Percentiles rank a stretch among this genome's conserved stretches.
phyloP scores from a whole-genome alignment of 2,888 invertebrate species.

The Synanthedon vespiformis region DNA sequence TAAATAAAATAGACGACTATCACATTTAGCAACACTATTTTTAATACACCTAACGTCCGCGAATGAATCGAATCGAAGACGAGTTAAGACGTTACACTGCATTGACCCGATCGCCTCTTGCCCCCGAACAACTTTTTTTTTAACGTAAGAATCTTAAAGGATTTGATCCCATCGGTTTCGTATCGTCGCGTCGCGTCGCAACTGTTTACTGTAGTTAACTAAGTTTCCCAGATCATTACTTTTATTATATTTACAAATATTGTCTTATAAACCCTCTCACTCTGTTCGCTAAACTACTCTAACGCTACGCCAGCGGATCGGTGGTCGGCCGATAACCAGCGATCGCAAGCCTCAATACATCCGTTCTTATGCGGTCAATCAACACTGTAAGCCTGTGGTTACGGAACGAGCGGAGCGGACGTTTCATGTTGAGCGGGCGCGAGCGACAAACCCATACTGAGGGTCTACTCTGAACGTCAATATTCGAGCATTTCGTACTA shows the following conservation, averaged over 20 bases:
- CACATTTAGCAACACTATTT: conserved; percentile 68
- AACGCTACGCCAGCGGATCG: conserved; percentile 59
- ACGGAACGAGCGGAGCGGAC: too few relatives aligned
- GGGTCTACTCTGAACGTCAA: too few relatives aligned
- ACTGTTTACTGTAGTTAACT: conserved; percentile 51
- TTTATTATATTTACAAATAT: conserved; percentile 71
- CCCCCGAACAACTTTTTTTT: conserved; percentile 27
- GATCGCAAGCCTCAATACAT: conserved; percentile 2
- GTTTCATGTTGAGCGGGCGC: too few relatives aligned
- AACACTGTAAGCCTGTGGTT: too few relatives aligned
- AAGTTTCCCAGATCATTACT: conserved; percentile 59
- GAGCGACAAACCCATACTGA: too few relatives aligned
- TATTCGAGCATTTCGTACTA: too few relatives aligned
- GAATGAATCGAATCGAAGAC: conserved; percentile 40
- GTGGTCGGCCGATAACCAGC: conserved; percentile 53
- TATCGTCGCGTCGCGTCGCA: conserved; percentile 41
- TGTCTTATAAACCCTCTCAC: conserved; percentile 70
- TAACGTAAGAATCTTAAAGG: conserved; percentile 70
- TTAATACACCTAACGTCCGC: conserved; percentile 61
- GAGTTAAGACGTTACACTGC: conserved; percentile 54
- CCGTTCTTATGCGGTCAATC: too few relatives aligned
- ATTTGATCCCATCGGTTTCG: conserved; percentile 72
- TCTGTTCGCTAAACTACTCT: conserved; percentile 66
- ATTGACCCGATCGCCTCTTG: conserved; percentile 48
- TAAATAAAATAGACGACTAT: conserved; percentile 67